A percentile compares a stretch with the other conserved stretches of the same genome.
Conservation (phyloP, 2,888 invertebrate species). For the Apamea crenata region DNA sequence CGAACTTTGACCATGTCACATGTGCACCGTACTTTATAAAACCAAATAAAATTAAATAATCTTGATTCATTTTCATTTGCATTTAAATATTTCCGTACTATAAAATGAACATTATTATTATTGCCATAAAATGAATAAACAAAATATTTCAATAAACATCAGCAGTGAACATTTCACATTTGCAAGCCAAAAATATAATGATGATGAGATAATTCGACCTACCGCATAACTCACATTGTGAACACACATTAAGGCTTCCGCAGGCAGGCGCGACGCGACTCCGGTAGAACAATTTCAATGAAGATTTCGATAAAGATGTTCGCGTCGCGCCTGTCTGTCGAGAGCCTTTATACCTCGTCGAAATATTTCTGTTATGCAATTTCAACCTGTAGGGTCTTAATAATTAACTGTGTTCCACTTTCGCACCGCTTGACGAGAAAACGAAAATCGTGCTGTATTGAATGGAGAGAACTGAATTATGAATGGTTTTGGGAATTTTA, state of each 20-base stretch:
- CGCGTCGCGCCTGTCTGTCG: neutral
- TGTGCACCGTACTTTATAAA: slow-evolving; percentile 1
- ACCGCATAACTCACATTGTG: neutral
- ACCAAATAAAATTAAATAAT: neutral
- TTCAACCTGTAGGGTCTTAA: slow-evolving; percentile 8
- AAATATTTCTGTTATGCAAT: slow-evolving; percentile 40
- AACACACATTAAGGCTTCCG: neutral
- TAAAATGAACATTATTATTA: slow-evolving; percentile 17
- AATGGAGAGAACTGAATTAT: slow-evolving; percentile 25
- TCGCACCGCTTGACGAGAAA: slow-evolving; percentile 35
- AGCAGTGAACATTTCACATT: slow-evolving; percentile 6
- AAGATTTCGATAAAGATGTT: neutral
- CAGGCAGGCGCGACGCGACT: neutral
- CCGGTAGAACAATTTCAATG: neutral
- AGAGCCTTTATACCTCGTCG: neutral
- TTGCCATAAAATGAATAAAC: slow-evolving; percentile 3
- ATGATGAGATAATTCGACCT: slow-evolving; percentile 29
- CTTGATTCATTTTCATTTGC: neutral
- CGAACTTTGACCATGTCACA: neutral
- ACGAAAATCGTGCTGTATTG: slow-evolving; percentile 1
- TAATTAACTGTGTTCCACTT: slow-evolving; percentile 51
- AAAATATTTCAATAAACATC: slow-evolving; percentile 14
- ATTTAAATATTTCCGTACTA: neutral
- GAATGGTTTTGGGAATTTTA: slow-evolving; percentile 9
- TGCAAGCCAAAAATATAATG: slow-evolving; percentile 34